A percentile compares a stretch with the other conserved stretches of the same genome.
These are phyloP conservation scores for Nibea coibor DNA, from an alignment of 2,113 vertebrate genomes.

Conservation along the genomic window DNA sequence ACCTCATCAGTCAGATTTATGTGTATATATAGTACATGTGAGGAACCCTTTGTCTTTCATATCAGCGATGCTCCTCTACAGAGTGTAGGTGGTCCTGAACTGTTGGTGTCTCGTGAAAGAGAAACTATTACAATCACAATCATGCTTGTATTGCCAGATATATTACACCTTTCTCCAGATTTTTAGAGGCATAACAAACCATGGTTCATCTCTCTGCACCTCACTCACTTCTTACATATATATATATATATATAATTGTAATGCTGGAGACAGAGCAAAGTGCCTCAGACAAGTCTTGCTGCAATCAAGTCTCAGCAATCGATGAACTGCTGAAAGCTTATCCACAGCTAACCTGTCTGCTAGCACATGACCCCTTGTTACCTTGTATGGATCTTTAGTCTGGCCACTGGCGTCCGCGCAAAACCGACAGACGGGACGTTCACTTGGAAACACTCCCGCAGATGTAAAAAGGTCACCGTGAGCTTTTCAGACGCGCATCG, in stretches of 20 bases:
- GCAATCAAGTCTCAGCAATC: conserved; percentile 61
- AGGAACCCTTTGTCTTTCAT: conserved; percentile 44
- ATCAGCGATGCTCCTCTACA: conserved; percentile 13
- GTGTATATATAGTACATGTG: conserved; percentile 31
- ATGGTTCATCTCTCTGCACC: conserved; percentile 14
- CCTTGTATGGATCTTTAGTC: conserved; percentile 12
- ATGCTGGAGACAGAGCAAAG: conserved; percentile 66
- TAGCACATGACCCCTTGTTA: conserved; percentile 36
- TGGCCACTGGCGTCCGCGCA: conserved; percentile 9
- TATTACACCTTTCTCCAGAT: conserved; percentile 16
- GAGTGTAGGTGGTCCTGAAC: conserved; percentile 49
- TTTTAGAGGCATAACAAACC: conserved; percentile 19
- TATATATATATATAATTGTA: conserved; percentile 12
- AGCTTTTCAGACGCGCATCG: background rate
- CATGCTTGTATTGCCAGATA: background rate
- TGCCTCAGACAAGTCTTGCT: conserved; percentile 45
- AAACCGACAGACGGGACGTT: background rate
- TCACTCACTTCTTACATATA: conserved; percentile 30
- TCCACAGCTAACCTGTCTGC: conserved; percentile 56
- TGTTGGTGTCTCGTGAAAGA: conserved; percentile 39
- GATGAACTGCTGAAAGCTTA: conserved; percentile 66
- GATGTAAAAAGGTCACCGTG: background rate
- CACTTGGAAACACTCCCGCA: background rate
- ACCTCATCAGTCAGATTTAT: conserved; percentile 48
- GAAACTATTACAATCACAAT: conserved; percentile 33